These are phyloP conservation scores for Aspidapion aeneum DNA, from an alignment of 2,888 invertebrate species.

Conservation along the genomic window DNA sequence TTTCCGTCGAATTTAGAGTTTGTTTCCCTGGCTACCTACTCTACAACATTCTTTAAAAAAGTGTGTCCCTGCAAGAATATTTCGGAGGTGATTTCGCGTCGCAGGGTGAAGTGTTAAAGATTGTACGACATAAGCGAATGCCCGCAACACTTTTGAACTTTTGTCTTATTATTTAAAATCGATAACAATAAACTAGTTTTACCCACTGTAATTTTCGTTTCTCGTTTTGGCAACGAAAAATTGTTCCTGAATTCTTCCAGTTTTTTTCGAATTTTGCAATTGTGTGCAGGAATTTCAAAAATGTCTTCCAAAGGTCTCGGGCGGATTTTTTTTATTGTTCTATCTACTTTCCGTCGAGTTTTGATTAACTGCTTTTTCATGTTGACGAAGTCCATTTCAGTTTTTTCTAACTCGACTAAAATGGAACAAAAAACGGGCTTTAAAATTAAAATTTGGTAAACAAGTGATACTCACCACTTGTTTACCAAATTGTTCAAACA, in stretches of 20 bases:
- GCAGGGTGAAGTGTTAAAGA: no score
- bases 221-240: conserved; percentile 25
- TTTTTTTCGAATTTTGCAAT: conserved; percentile 26
- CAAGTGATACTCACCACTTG: conserved; percentile 8
- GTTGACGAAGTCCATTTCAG: conserved; percentile 29
- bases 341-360: conserved; percentile 31
- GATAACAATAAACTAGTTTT: conserved; percentile 39
- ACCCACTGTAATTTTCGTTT: conserved; percentile 35
- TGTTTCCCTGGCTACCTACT: no score
- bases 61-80: no score
- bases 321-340: neutral
- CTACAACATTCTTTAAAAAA: no score
- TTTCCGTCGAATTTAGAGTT: no score
- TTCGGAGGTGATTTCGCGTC: no score
- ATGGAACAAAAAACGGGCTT: no score
- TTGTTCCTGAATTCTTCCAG: conserved; percentile 24
- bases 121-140: conserved; percentile 31
- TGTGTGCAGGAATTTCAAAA: conserved; percentile 29
- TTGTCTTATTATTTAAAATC: conserved; percentile 32
- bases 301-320: conserved; percentile 24
- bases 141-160: conserved; percentile 32
- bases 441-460: conserved; percentile 7
- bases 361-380: conserved; percentile 32
- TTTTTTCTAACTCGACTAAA: conserved; percentile 22
- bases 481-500: conserved; percentile 1